Evolutionary conservation across 2,888 invertebrate genomes (phyloP).

Genomic region (Pristionchus arcanus): DNA sequence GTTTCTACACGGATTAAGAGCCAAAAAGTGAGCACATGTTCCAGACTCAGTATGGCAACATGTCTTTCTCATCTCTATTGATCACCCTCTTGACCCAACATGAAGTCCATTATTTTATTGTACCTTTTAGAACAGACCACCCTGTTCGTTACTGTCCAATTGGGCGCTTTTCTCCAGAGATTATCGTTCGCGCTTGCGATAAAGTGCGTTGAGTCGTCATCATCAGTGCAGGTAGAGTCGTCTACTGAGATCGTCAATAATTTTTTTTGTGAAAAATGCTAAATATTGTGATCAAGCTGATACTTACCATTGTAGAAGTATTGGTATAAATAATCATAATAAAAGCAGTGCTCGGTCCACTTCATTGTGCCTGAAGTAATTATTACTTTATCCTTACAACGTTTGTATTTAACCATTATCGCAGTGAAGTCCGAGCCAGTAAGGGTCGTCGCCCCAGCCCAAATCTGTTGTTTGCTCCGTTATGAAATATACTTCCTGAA

Average conservation of each 20-base stretch:
- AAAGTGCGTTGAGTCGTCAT: neutral
- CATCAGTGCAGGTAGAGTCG: neutral
- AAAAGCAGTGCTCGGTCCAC: neutral
- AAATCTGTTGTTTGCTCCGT: neutral
- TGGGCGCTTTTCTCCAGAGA: neutral
- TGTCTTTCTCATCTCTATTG: too few relatives aligned
- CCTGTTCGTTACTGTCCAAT: neutral
- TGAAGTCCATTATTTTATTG: too few relatives aligned
- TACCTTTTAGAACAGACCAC: neutral
- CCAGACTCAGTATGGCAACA: too few relatives aligned
- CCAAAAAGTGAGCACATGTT: too few relatives aligned
- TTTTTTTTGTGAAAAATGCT: too few relatives aligned
- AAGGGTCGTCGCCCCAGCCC: neutral
- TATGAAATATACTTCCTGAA: neutral
- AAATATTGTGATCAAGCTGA: too few relatives aligned
- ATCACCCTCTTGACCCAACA: too few relatives aligned
- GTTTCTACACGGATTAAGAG: too few relatives aligned
- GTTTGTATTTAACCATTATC: neutral
- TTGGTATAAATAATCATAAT: neutral
- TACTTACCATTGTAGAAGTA: neutral
- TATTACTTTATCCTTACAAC: too few relatives aligned
- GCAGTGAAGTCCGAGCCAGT: neutral
- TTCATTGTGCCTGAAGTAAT: neutral
- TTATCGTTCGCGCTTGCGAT: neutral
- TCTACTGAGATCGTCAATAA: neutral